Conservation (phyloP, 1,140 invertebrate species). For the Drosophila ananassae region DNA sequence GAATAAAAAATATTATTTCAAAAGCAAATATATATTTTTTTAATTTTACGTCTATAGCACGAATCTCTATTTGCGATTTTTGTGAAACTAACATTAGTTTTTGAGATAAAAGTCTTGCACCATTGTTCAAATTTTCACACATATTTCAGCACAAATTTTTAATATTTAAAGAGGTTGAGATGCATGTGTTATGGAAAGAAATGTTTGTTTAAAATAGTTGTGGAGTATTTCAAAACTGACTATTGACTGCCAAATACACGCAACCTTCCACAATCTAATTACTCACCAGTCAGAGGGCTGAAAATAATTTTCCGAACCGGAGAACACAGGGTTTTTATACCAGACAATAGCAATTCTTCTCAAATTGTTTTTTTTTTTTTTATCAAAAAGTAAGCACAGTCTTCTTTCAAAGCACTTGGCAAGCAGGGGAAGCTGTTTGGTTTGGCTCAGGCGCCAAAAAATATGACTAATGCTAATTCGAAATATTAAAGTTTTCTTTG, state of each 20-base stretch:
- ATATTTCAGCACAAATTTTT: too few species aligned
- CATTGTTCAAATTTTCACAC: too few species aligned
- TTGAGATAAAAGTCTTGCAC: too few species aligned
- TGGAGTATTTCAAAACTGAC: background rate
- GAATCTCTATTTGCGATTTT: too few species aligned
- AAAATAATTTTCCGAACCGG: background rate
- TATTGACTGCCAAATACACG: background rate
- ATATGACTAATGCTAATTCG: background rate
- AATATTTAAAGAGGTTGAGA: too few species aligned
- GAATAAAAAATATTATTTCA: too few species aligned
- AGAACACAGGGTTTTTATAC: background rate
- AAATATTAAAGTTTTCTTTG: background rate
- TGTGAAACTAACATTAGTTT: too few species aligned
- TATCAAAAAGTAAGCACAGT: background rate
- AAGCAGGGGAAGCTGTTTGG: background rate
- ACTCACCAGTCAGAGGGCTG: constrained; percentile 11
- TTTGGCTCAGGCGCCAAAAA: background rate
- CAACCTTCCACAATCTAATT: background rate
- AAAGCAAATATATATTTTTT: too few species aligned
- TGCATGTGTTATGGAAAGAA: background rate
- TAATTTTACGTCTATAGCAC: too few species aligned
- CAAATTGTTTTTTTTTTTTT: constrained; percentile 8
- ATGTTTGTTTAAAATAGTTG: background rate
- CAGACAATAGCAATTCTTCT: constrained; percentile 1
- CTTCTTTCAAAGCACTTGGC: constrained; percentile 1